Evolutionary conservation across 2,113 vertebrate species (phyloP), one percentile per base, ranked within the genome.

Genomic region (Perccottus glenii): DNA sequence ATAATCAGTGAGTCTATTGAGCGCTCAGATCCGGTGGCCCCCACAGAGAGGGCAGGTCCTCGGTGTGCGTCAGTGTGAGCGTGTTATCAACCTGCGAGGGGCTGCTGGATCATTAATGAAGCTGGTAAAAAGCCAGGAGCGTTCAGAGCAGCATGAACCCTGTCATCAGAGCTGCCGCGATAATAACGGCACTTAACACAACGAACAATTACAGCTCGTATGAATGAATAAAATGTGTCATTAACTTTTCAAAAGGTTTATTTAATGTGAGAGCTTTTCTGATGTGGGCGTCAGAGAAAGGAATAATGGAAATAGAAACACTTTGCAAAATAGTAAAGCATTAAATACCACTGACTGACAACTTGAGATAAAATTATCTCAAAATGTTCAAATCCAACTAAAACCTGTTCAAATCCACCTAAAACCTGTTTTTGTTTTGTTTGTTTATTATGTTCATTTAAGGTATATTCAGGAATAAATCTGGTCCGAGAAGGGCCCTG

Each of bases 1-100:
- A 35, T 73, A 82, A 80, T 87, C 73, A 84, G 48, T 48, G 58
- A 59, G 3, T 2, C 60, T 35, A 19, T 44, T 64, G 53, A 77
- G 73, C 38, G 33, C 68, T 80, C 64, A 70, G 68, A 81, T 83
- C 77, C 77, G 47, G 81, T 64, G 64, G 75, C 57, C 57, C 67
- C 75, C 72, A 49, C 60, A 0, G 74, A 68, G 60, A 19, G 67
- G 69, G 77, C 35, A 60, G 64, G 57, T 62, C 46, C 11, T 10
- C 42, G 36, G 19, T 40, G 11, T 66, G 46, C 51, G 42, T 38
- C 14, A 49, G 14, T 19, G 3, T 59, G 43, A 46, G 47, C 57
- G 42, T 45, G 15, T 56, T 35, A 11, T 45, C 5, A 46, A 33
- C n/a, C 33, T 49, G 10, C 33, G 33, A 53, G n/a, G 32, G 52